A percentile compares a stretch with the other conserved stretches of the same genome.
These are phyloP conservation scores for Tringa solitaria DNA, from an alignment of 2,113 vertebrate genomes.

Conservation along the genomic window DNA sequence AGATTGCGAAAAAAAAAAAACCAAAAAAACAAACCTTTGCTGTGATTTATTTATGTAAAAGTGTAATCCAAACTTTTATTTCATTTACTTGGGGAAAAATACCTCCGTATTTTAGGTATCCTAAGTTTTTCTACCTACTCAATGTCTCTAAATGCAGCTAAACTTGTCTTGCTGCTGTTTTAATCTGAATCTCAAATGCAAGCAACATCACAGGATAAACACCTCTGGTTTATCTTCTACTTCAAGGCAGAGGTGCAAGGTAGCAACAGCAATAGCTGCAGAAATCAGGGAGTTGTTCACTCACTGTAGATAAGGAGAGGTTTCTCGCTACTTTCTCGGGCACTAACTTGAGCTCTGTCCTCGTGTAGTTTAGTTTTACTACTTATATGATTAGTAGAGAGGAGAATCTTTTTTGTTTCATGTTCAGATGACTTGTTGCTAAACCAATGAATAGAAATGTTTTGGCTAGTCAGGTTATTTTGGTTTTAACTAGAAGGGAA, in stretches of 20 bases:
- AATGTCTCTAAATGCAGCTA: background rate
- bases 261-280: background rate
- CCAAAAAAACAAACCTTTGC: background rate
- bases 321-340: background rate
- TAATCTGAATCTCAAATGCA: background rate
- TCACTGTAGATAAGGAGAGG: background rate
- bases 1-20: background rate
- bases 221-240: background rate
- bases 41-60: background rate
- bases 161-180: background rate
- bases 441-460: background rate
- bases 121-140: background rate
- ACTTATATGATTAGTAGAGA: no score
- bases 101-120: background rate
- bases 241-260: background rate
- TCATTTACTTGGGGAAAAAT: background rate
- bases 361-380: background rate
- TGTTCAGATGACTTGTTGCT: background rate
- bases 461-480: background rate
- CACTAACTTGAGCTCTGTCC: background rate
- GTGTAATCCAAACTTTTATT: background rate
- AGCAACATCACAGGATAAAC: background rate
- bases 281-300: background rate
- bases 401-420: no score
- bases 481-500: background rate